These are phyloP conservation scores for Oncorhynchus keta DNA, from an alignment of 2,113 vertebrate species.

Conservation along the genomic window DNA sequence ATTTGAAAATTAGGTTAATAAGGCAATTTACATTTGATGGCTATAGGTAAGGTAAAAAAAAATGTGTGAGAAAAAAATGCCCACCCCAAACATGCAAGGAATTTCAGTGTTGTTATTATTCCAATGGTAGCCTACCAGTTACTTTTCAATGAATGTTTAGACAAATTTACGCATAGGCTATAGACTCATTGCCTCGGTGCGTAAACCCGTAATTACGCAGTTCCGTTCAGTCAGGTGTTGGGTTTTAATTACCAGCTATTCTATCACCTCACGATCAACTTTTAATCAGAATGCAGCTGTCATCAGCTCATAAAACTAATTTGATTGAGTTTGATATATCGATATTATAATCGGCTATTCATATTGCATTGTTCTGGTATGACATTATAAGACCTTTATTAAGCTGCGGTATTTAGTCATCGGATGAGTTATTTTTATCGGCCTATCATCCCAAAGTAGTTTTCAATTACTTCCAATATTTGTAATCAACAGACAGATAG, in stretches of 20 bases:
- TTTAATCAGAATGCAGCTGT: slow-evolving; percentile 10
- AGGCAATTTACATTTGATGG: too few species aligned
- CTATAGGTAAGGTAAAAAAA: too few species aligned
- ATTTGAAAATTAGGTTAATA: too few species aligned
- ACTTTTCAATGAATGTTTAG: too few species aligned
- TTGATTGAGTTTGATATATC: slow-evolving; percentile 2
- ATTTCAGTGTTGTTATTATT: too few species aligned
- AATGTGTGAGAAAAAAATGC: too few species aligned
- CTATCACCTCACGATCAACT: background rate
- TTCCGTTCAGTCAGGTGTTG: slow-evolving; percentile 21
- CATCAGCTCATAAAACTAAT: background rate
- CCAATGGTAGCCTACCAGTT: too few species aligned
- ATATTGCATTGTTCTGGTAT: slow-evolving; percentile 4
- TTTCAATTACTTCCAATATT: background rate
- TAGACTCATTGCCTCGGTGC: background rate
- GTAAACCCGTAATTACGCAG: background rate
- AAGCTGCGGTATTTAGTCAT: slow-evolving; percentile 19
- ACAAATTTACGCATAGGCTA: too few species aligned
- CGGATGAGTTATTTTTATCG: slow-evolving; percentile 8
- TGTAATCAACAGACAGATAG: background rate
- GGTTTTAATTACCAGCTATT: slow-evolving; percentile 8
- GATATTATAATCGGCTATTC: background rate
- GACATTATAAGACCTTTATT: background rate
- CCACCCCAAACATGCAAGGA: too few species aligned
- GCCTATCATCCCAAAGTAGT: background rate